Evolutionary conservation across 2,113 vertebrate genomes (phyloP), one percentile per base, ranked within the genome.

Genomic region (Gallinago undulata): DNA sequence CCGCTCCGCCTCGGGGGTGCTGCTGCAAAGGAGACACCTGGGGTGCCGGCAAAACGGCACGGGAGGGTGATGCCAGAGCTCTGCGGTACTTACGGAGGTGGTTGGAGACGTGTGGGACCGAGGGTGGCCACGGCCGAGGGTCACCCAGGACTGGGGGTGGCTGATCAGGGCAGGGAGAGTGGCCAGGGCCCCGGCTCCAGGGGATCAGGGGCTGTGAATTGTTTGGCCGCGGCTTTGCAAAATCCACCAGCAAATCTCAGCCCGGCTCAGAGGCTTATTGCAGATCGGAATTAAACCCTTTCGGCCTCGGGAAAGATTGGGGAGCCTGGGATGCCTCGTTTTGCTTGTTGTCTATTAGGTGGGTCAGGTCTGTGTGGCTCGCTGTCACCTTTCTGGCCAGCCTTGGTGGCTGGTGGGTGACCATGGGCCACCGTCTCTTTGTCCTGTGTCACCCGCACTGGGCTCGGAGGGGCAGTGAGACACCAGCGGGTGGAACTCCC

Each of bases 191-290:
- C 81, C 6, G 2, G 82, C 43, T 39, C 69, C 5, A 2, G 17
- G 45, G 66, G 66, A 95, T 93, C 74, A 91, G 91, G 35, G 60
- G 55, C 62, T 93, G 95, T 1, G 9, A 92, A 55, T 84, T 77
- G 76, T 91, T 94, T 60, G 76, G 91, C 69, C 27, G 33, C 43
- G 1, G 95, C 89, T 97, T 96, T 97, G 94, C 87, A 95, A 93
- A 97, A 96, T 96, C 95, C 95, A 97, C 90, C 89, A 84, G 82
- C 81, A 97, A 97, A 96, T 96, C 95, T 95, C 92, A 3, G 92
- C 94, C 94, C 60, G 96, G 74, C 74, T 96, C 96, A 96, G 96
- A 84, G 81, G 94, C 93, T 97, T 97, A 97, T 21, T 82, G 84
- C 87, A 87, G 70, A 84, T 56, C 84, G 64, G 77, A 95, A 91